phyloP scores from a whole-genome alignment of 2,888 invertebrate species.

The Drosophila putrida region DNA sequence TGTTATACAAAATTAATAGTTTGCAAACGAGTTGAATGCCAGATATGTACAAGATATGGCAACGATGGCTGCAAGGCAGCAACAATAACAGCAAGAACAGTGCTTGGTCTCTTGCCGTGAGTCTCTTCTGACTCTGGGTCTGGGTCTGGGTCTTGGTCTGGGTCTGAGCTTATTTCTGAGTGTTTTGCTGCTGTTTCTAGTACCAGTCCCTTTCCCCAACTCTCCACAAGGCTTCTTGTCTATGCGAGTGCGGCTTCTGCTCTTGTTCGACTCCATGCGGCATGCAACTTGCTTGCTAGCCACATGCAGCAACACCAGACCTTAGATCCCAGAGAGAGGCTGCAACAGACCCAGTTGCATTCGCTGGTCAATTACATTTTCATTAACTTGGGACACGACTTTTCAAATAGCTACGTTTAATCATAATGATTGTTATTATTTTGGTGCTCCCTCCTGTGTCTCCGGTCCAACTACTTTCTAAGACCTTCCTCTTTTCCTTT shows the following conservation, averaged over 20 bases:
- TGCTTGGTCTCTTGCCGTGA: constrained; percentile 21
- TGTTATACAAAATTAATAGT: constrained; percentile 81
- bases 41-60: constrained; percentile 74
- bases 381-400: constrained; percentile 86
- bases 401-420: constrained; percentile 85
- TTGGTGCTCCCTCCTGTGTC: constrained; percentile 12
- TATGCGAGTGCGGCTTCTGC: constrained; percentile 16
- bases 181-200: constrained; percentile 39
- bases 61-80: constrained; percentile 61
- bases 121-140: constrained; percentile 33
- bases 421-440: constrained; percentile 85
- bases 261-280: constrained; percentile 32
- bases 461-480: constrained; percentile 54
- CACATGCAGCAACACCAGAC: constrained; percentile 54
- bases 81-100: constrained; percentile 26
- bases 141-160: constrained; percentile 22
- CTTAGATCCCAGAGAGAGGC: constrained; percentile 3
- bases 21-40: constrained; percentile 81
- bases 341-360: constrained; percentile 71
- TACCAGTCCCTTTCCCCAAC: constrained; percentile 25
- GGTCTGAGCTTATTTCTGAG: constrained; percentile 9
- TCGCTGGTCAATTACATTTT: constrained; percentile 86
- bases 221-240: constrained; percentile 9
- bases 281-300: constrained; percentile 46
- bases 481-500: constrained; percentile 19